Evolutionary conservation across 2,888 invertebrate species (phyloP).

Genomic region (Agriopis aurantiaria): DNA sequence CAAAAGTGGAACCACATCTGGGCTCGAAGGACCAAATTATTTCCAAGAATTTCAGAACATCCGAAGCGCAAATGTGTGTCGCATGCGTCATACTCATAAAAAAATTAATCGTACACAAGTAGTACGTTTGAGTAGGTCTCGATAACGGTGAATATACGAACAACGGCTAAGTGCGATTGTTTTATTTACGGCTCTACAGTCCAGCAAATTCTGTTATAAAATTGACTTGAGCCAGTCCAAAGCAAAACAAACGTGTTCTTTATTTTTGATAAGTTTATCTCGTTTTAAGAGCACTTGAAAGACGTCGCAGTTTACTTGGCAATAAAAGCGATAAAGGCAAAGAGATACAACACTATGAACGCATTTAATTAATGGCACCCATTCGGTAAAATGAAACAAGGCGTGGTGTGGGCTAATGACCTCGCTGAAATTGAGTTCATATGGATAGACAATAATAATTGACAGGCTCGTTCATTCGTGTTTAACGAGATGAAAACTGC

Average conservation of each 20-base stretch:
- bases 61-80: constrained; percentile 42
- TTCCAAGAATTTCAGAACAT: constrained; percentile 47
- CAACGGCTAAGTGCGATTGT: constrained; percentile 51
- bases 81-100: constrained; percentile 68
- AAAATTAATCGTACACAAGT: constrained; percentile 55
- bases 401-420: constrained; percentile 44
- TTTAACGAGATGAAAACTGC: constrained; percentile 51
- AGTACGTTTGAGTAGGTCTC: constrained; percentile 56
- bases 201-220: constrained; percentile 1
- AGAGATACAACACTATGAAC: constrained; percentile 12
- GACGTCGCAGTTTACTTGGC: constrained; percentile 9
- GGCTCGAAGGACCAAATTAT: constrained; percentile 48
- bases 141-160: constrained; percentile 71
- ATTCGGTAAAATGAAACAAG: constrained; percentile 39
- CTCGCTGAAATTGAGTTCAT: constrained; percentile 42
- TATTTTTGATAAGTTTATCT: neutral
- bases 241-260: constrained; percentile 8
- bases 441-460: constrained; percentile 29
- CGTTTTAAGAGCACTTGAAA: constrained; percentile 2
- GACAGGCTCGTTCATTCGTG: constrained; percentile 24
- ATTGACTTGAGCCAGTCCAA: neutral
- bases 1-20: constrained; percentile 25
- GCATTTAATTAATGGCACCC: constrained; percentile 24
- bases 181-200: constrained; percentile 46
- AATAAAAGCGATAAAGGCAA: constrained; percentile 26